A percentile compares a stretch with the other conserved stretches of the same genome.
Evolutionary conservation across 2,113 vertebrate species (phyloP).

Genomic region (Atrichornis clamosus): DNA sequence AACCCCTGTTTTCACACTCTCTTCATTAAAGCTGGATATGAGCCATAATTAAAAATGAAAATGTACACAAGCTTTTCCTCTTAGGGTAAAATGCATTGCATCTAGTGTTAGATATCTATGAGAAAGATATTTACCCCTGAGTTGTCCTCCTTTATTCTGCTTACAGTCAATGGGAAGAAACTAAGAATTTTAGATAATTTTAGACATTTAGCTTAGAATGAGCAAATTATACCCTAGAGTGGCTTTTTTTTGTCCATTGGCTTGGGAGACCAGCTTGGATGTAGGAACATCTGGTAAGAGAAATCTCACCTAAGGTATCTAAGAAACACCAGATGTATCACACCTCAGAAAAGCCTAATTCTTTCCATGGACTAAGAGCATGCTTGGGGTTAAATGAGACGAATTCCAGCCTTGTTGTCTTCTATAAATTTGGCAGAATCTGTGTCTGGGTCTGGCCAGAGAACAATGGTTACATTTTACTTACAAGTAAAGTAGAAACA

Average conservation of each 20-base stretch:
- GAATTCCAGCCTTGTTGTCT: constrained; percentile 28
- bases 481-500: not conserved
- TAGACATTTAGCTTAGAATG: not conserved
- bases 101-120: not conserved
- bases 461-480: constrained; percentile 23
- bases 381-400: constrained; percentile 26
- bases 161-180: not conserved
- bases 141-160: not conserved
- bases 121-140: not conserved
- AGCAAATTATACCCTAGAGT: not conserved
- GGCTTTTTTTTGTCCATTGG: not conserved
- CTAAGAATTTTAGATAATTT: not conserved
- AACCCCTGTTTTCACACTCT: not conserved
- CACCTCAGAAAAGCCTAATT: not conserved
- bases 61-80: not conserved
- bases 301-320: not conserved
- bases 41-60: not conserved
- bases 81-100: not conserved
- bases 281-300: not conserved
- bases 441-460: not conserved
- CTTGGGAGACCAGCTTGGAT: not conserved
- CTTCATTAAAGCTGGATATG: not conserved
- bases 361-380: not conserved
- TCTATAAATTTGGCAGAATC: constrained; percentile 24
- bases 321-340: constrained; percentile 20